Evolutionary conservation across 2,113 vertebrate species (phyloP).

Genomic region (Erythrolamprus reginae): DNA sequence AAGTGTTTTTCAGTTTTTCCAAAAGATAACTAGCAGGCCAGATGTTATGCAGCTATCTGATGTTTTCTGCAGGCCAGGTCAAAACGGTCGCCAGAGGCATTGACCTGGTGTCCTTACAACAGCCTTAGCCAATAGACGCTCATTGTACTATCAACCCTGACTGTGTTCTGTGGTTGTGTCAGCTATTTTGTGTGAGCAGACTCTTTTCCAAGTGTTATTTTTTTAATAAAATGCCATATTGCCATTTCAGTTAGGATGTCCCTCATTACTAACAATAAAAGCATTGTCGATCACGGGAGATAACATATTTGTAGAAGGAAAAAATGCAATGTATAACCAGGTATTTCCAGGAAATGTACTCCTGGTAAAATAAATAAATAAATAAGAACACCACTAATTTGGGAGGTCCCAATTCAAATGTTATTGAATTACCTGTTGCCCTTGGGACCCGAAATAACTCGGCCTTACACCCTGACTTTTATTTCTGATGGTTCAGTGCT

Average conservation of each 20-base stretch:
- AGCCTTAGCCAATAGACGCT: no score
- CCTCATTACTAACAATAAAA: neutral
- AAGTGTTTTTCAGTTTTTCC: no score
- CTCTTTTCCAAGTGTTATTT: neutral
- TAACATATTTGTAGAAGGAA: neutral
- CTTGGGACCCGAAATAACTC: neutral
- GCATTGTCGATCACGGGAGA: neutral
- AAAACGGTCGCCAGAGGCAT: no score
- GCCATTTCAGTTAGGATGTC: neutral
- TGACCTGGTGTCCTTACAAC: no score
- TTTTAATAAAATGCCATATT: neutral
- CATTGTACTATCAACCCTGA: no score
- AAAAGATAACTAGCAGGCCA: no score
- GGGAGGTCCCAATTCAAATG: neutral
- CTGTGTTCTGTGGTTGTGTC: no score
- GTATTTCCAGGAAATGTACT: neutral
- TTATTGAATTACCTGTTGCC: neutral
- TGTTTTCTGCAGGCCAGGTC: no score
- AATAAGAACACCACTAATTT: neutral
- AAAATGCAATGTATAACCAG: neutral
- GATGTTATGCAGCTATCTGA: no score
- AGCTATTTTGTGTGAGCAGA: neutral
- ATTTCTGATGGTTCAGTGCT: neutral
- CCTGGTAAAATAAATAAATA: neutral
- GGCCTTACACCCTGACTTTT: neutral